phyloP scores from a whole-genome alignment of 2,888 invertebrate genomes.

The Trichogramma dendrolimi region DNA sequence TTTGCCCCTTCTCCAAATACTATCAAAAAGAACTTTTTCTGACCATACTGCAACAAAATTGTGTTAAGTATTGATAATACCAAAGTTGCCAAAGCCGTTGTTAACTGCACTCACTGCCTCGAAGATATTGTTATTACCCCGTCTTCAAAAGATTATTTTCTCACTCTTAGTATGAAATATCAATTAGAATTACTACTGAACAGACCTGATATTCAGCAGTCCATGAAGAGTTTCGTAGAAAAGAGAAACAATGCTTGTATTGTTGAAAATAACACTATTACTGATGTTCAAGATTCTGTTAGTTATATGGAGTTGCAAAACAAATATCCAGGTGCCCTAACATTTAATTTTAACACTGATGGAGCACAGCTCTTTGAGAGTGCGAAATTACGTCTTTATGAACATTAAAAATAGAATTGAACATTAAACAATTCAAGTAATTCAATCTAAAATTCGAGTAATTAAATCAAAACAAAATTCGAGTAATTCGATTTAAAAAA shows the following conservation, averaged over 20 bases:
- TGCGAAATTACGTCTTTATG: no score
- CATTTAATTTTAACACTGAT: slow-evolving; percentile 3
- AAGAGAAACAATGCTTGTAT: no score
- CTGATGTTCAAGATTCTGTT: not conserved
- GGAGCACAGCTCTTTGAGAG: slow-evolving; percentile 1
- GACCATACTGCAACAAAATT: slow-evolving; percentile 12
- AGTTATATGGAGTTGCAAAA: not conserved
- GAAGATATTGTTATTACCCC: not conserved
- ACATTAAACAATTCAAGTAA: no score
- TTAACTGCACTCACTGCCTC: not conserved
- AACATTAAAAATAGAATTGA: no score
- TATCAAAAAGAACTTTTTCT: slow-evolving; percentile 15
- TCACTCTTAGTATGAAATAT: slow-evolving; percentile 1
- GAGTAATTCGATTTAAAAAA: no score
- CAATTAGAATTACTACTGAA: slow-evolving; percentile 2
- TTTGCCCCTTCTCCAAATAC: not conserved
- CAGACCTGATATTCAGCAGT: not conserved
- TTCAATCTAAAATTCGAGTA: no score
- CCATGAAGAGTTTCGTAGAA: not conserved
- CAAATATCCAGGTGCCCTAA: not conserved
- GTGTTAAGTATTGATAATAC: slow-evolving; percentile 2
- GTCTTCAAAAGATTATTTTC: not conserved
- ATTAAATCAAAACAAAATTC: no score
- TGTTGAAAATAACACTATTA: not conserved
- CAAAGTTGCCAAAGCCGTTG: not conserved